A percentile compares a stretch with the other conserved stretches of the same genome.
Conservation (phyloP, 2,888 invertebrate species). For the Steinernema carpocapsae region DNA sequence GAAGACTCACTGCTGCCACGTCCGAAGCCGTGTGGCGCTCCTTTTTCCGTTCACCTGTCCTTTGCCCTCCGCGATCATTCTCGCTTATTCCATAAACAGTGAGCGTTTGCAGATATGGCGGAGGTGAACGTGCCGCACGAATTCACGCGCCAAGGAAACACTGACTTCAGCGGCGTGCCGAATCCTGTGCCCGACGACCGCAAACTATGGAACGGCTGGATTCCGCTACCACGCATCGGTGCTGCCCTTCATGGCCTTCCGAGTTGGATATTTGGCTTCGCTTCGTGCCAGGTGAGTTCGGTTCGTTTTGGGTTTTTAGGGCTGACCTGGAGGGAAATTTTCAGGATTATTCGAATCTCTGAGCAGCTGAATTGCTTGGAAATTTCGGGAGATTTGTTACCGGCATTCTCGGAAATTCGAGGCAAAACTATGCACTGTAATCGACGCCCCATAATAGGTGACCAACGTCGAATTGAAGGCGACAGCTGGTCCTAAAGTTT, state of each 20-base stretch:
- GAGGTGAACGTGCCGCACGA: slow-evolving; percentile 38
- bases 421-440: too few species aligned
- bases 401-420: too few species aligned
- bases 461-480: too few species aligned
- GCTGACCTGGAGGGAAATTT: too few species aligned
- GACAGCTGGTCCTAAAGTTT: too few species aligned
- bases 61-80: background rate
- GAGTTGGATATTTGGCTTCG: slow-evolving; percentile 90
- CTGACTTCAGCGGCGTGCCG: slow-evolving; percentile 11
- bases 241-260: slow-evolving; percentile 87
- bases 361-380: too few species aligned
- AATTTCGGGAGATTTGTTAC: too few species aligned
- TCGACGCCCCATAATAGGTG: too few species aligned
- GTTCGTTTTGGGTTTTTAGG: too few species aligned
- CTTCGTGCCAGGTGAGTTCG: slow-evolving; percentile 77
- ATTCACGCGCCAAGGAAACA: slow-evolving; percentile 44
- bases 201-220: slow-evolving; percentile 61
- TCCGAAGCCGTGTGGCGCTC: too few species aligned
- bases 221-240: slow-evolving; percentile 68
- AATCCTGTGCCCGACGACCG: slow-evolving; percentile 13
- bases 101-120: background rate
- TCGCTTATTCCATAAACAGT: background rate
- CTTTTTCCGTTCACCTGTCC: background rate
- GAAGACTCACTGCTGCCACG: too few species aligned
- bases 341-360: too few species aligned